Evolutionary conservation across 2,888 invertebrate genomes (phyloP).

Genomic region (Apotomis capreana): DNA sequence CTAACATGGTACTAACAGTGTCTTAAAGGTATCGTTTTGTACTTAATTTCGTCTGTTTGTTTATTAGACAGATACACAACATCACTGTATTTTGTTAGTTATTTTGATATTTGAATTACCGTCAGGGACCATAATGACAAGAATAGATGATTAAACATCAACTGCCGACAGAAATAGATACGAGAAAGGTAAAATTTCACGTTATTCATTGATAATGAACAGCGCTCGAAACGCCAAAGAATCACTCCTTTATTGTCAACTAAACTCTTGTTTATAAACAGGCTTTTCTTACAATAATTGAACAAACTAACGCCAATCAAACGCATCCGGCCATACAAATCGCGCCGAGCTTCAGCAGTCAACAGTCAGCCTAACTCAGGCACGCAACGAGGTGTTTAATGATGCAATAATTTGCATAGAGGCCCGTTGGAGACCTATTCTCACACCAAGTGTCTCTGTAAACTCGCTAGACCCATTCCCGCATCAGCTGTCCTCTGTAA

Average conservation of each 20-base stretch:
- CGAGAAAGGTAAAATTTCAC: neutral
- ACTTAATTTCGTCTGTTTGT: neutral
- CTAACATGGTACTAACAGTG: conserved; percentile 12
- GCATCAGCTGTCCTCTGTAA: conserved; percentile 24
- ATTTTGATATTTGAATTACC: neutral
- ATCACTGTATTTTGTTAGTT: neutral
- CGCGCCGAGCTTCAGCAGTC: conserved; percentile 56
- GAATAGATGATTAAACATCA: neutral
- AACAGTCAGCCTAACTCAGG: conserved; percentile 52
- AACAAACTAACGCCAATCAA: conserved; percentile 75
- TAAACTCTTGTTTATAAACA: conserved; percentile 32
- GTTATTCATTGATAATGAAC: conserved; percentile 19
- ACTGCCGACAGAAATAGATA: neutral
- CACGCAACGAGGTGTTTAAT: conserved; percentile 78
- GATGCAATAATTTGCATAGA: conserved; percentile 82
- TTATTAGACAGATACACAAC: neutral
- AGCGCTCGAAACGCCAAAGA: neutral
- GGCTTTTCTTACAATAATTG: conserved; percentile 59
- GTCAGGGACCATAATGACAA: neutral
- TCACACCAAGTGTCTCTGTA: conserved; percentile 70
- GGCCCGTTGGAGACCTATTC: conserved; percentile 72
- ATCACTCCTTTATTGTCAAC: conserved; percentile 23
- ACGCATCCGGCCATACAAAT: conserved; percentile 72
- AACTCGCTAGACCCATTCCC: conserved; percentile 46
- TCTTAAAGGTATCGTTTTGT: neutral